Conservation (phyloP, 2,888 invertebrate species). For the Lobophora halterata region DNA sequence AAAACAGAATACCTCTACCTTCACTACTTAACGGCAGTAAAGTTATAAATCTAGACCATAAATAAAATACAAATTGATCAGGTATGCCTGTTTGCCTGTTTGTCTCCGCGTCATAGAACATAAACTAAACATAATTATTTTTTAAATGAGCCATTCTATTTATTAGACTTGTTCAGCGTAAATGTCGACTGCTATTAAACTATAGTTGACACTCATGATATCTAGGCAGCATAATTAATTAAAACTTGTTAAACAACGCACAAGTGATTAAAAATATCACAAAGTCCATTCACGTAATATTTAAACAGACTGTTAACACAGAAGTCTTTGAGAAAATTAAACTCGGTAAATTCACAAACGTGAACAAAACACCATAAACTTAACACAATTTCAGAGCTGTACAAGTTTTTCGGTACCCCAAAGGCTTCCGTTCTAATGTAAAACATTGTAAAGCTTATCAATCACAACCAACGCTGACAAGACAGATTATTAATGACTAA, state of each 20-base stretch:
- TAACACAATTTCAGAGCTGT: constrained; percentile 18
- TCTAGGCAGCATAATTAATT: constrained; percentile 25
- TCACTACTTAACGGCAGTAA: constrained; percentile 1
- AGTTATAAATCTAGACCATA: constrained; percentile 35
- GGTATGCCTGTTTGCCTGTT: constrained; percentile 28
- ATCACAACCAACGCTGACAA: constrained; percentile 58
- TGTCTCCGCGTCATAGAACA: constrained; percentile 30
- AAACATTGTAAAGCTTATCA: constrained; percentile 48
- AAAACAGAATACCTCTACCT: too few species aligned
- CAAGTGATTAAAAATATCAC: constrained; percentile 18
- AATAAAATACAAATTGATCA: constrained; percentile 38
- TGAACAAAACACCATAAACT: constrained; percentile 8
- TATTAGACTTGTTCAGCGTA: constrained; percentile 20
- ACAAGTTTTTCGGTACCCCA: constrained; percentile 25
- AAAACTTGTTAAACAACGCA: constrained; percentile 22
- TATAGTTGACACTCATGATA: constrained; percentile 26
- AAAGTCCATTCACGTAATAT: constrained; percentile 11
- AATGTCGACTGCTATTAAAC: constrained; percentile 19
- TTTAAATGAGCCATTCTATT: constrained; percentile 34
- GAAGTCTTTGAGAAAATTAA: background rate
- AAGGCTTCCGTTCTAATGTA: constrained; percentile 39
- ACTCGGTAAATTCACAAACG: constrained; percentile 5
- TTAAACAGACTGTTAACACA: background rate
- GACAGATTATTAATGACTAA: constrained; percentile 70
- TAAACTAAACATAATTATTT: constrained; percentile 34